A percentile compares a stretch with the other conserved stretches of the same genome.
Conservation (phyloP, 2,888 invertebrate species). For the Brachyopa scutellaris region DNA sequence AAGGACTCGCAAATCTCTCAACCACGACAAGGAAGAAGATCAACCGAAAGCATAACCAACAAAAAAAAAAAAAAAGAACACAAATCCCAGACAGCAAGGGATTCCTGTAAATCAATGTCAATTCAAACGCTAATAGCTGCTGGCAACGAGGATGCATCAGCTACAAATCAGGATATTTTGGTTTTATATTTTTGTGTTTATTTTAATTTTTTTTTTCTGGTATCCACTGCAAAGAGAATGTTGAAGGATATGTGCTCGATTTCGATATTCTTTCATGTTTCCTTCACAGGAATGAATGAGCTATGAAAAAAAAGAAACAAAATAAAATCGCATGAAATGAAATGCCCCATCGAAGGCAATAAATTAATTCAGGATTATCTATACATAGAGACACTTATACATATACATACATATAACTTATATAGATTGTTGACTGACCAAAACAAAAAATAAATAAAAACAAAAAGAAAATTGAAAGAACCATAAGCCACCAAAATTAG, state of each 20-base stretch:
- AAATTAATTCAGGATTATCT: slow-evolving; percentile 70
- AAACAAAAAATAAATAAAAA: slow-evolving; percentile 18
- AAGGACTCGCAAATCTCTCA: slow-evolving; percentile 6
- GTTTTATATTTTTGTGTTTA: no score
- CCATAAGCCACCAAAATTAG: slow-evolving; percentile 35
- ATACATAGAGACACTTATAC: slow-evolving; percentile 34
- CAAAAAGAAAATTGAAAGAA: slow-evolving; percentile 4
- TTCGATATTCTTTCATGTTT: slow-evolving; percentile 30
- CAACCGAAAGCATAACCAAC: slow-evolving; percentile 54
- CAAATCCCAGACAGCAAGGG: slow-evolving; percentile 48
- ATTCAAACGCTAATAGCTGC: slow-evolving; percentile 52
- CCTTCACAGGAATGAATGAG: no score
- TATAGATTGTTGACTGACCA: slow-evolving; percentile 69
- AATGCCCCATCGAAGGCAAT: slow-evolving; percentile 71
- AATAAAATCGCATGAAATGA: slow-evolving; percentile 53
- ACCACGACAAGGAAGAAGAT: slow-evolving; percentile 13
- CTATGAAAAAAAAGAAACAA: slow-evolving; percentile 12
- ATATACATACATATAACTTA: slow-evolving; percentile 33
- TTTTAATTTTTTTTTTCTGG: slow-evolving; percentile 66
- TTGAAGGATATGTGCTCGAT: slow-evolving; percentile 17
- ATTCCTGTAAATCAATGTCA: slow-evolving; percentile 69
- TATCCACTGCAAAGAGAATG: slow-evolving; percentile 16
- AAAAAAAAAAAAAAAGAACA: no score
- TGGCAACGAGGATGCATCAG: slow-evolving; percentile 35
- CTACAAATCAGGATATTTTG: slow-evolving; percentile 65